Evolutionary conservation across 2,888 invertebrate genomes (phyloP).

Genomic region (Stictocephala bisonia): DNA sequence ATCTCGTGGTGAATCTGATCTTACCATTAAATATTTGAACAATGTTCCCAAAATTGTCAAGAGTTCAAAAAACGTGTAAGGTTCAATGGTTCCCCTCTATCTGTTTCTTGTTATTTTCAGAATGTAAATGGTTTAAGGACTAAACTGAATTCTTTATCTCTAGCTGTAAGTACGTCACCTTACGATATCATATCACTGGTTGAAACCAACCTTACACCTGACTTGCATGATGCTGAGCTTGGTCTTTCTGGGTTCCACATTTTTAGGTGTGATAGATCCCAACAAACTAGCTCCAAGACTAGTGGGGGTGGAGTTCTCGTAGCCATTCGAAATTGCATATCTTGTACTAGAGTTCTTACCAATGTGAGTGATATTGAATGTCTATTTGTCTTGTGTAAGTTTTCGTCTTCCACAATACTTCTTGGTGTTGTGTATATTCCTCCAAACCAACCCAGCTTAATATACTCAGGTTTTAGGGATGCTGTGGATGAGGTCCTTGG

Average conservation of each 20-base stretch:
- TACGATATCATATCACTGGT: not conserved
- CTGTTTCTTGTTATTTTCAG: not conserved
- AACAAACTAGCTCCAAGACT: not conserved
- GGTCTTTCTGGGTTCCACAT: not conserved
- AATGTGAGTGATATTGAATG: not conserved
- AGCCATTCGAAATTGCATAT: not conserved
- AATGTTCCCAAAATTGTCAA: constrained; percentile 4
- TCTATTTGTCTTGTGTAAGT: not conserved
- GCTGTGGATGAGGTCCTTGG: not conserved
- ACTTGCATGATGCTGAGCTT: not conserved
- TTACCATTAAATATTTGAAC: not conserved
- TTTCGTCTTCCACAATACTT: not conserved
- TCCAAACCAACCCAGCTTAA: not conserved
- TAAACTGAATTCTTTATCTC: not conserved
- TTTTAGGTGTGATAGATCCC: constrained; percentile 4
- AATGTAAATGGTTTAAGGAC: not conserved
- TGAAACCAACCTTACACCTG: not conserved
- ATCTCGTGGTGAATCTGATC: not conserved
- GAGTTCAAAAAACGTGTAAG: not conserved
- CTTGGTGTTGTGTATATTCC: constrained; percentile 6
- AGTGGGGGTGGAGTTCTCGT: constrained; percentile 21
- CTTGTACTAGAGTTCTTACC: not conserved
- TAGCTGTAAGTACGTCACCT: too few species aligned
- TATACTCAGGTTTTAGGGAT: not conserved
- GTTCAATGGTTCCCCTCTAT: not conserved